Evolutionary conservation across 2,888 invertebrate genomes (phyloP).

Genomic region (Tipula lateralis): DNA sequence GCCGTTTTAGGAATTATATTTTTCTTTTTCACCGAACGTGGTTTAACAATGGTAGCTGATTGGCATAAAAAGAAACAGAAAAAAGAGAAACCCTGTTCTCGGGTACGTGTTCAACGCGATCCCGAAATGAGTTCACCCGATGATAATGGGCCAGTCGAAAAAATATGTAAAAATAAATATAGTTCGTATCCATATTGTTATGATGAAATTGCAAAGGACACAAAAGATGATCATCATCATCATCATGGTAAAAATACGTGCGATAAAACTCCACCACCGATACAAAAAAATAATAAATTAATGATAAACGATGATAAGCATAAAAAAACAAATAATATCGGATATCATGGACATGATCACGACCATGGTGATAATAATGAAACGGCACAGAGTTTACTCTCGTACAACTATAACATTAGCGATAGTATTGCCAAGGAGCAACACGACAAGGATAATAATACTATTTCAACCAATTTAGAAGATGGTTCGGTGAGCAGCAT

Average conservation of each 20-base stretch:
- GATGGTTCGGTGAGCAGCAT: conserved; percentile 35
- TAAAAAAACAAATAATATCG: background rate
- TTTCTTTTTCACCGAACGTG: conserved; percentile 85
- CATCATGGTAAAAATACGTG: conserved; percentile 31
- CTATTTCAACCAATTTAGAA: conserved; percentile 39
- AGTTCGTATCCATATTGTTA: conserved; percentile 86
- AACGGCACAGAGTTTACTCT: conserved; percentile 45
- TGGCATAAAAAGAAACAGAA: conserved; percentile 73
- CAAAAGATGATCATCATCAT: conserved; percentile 49
- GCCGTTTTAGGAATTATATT: conserved; percentile 68
- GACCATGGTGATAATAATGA: conserved; percentile 39
- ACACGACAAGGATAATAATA: conserved; percentile 43
- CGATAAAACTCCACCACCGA: conserved; percentile 32
- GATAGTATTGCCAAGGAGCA: conserved; percentile 37
- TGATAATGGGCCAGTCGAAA: conserved; percentile 50
- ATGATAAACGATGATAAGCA: background rate
- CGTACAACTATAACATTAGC: conserved; percentile 43
- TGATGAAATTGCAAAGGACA: conserved; percentile 74
- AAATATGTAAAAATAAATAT: conserved; percentile 81
- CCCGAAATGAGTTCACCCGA: conserved; percentile 46
- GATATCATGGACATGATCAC: conserved; percentile 30
- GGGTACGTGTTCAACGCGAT: conserved; percentile 70
- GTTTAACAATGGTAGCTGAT: conserved; percentile 71
- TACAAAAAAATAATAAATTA: conserved; percentile 27
- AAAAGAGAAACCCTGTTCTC: conserved; percentile 61